A percentile compares a stretch with the other conserved stretches of the same genome.
phyloP scores from a whole-genome alignment of 2,888 invertebrate genomes.

The Ypsolopha sequella region DNA sequence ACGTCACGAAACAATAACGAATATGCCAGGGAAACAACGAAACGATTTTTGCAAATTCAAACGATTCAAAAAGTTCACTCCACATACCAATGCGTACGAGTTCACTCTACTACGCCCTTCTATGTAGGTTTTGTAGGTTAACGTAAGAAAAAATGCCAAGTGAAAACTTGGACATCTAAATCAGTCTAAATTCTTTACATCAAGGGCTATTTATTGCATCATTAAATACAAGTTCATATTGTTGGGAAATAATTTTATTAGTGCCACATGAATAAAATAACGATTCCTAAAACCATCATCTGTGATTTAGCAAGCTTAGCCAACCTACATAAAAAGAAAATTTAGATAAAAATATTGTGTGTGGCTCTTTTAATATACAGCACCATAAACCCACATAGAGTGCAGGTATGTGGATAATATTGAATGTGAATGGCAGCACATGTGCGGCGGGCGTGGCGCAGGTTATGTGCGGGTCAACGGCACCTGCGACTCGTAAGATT shows the following conservation, averaged over 20 bases:
- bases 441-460: constrained; percentile 39
- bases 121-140: too few species aligned
- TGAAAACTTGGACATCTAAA: too few species aligned
- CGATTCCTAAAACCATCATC: too few species aligned
- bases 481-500: constrained; percentile 58
- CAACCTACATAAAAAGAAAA: not conserved
- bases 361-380: constrained; percentile 2
- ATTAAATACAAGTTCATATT: too few species aligned
- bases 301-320: not conserved
- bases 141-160: too few species aligned
- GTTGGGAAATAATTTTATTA: too few species aligned
- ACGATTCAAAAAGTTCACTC: too few species aligned
- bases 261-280: too few species aligned
- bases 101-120: too few species aligned
- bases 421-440: constrained; percentile 52
- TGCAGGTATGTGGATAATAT: constrained; percentile 41
- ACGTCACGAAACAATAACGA: not conserved
- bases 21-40: not conserved
- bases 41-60: not conserved
- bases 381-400: constrained; percentile 10
- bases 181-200: too few species aligned
- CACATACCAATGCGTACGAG: too few species aligned
- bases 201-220: too few species aligned
- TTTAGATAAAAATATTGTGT: not conserved
- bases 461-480: constrained; percentile 49